These are phyloP conservation scores for Dicaeum eximium DNA, from an alignment of 2,113 vertebrate genomes.

Conservation along the genomic window DNA sequence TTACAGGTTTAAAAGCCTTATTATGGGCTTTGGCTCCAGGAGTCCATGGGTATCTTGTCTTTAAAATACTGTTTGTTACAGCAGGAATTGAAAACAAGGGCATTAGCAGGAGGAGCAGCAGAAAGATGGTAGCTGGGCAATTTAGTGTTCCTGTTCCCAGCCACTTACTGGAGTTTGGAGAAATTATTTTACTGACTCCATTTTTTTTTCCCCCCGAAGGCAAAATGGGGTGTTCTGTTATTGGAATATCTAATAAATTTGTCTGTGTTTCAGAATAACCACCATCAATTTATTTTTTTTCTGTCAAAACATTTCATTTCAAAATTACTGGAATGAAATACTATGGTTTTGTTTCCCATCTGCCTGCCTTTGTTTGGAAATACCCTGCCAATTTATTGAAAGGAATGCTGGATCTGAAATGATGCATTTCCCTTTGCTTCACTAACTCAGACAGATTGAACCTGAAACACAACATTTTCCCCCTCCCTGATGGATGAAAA, in stretches of 20 bases:
- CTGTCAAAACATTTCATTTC: conserved; percentile 22
- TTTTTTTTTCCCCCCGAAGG: not conserved
- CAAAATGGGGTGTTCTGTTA: not conserved
- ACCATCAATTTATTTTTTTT: not conserved
- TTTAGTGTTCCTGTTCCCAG: not conserved
- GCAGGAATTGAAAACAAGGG: not conserved
- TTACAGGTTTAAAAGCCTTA: conserved; percentile 18
- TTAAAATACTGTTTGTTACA: not conserved
- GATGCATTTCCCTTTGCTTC: conserved; percentile 14
- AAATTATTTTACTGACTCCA: not conserved
- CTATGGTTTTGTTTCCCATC: not conserved
- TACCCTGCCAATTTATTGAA: not conserved
- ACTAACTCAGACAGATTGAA: not conserved
- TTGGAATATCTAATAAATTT: not conserved
- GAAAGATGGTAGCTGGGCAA: not conserved
- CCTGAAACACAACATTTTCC: not conserved
- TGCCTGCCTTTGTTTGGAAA: conserved; percentile 17
- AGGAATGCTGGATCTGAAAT: not conserved
- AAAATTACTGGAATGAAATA: not conserved
- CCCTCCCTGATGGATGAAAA: not conserved
- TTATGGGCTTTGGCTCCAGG: conserved; percentile 22
- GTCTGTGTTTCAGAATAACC: not conserved
- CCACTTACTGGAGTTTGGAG: not conserved
- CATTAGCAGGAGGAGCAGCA: not conserved
- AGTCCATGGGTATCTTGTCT: conserved; percentile 9